These are phyloP conservation scores for Lutjanus campechanus DNA, from an alignment of 2,797 vertebrate genomes.

Conservation along the genomic window DNA sequence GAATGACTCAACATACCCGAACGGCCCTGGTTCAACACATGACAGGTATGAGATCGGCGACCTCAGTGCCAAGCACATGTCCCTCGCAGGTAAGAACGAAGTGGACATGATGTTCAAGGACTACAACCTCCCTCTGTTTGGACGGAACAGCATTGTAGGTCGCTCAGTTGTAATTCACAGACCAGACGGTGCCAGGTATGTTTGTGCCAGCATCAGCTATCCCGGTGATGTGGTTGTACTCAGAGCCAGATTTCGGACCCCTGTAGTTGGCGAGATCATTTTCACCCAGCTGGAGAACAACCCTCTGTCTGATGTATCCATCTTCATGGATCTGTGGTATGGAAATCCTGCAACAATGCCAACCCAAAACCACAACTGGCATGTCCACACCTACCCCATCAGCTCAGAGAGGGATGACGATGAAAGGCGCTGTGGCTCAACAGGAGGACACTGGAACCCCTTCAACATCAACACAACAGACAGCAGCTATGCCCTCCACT, in stretches of 20 bases:
- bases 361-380: conserved; percentile 87
- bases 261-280: conserved; percentile 82
- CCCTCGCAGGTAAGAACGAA: conserved; percentile 51
- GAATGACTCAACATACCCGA: conserved; percentile 71
- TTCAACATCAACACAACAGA: conserved; percentile 63
- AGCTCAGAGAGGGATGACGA: conserved; percentile 83
- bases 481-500: conserved; percentile 77
- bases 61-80: conserved; percentile 84
- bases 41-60: conserved; percentile 86
- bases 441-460: conserved; percentile 87
- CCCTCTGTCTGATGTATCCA: conserved; percentile 85
- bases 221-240: conserved; percentile 79
- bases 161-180: conserved; percentile 86
- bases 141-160: conserved; percentile 87
- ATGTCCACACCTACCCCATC: conserved; percentile 85
- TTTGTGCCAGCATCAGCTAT: conserved; percentile 83
- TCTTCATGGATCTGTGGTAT: conserved; percentile 84
- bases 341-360: conserved; percentile 57
- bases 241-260: conserved; percentile 78
- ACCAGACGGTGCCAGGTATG: conserved; percentile 64
- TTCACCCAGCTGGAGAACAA: conserved; percentile 82
- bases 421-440: conserved; percentile 71
- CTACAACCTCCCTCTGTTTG: conserved; percentile 88
- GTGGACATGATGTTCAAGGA: conserved; percentile 68
- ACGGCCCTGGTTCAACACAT: conserved; percentile 77